Evolutionary conservation across 2,797 vertebrate species (phyloP).

Genomic region (Gephyroberyx darwinii): DNA sequence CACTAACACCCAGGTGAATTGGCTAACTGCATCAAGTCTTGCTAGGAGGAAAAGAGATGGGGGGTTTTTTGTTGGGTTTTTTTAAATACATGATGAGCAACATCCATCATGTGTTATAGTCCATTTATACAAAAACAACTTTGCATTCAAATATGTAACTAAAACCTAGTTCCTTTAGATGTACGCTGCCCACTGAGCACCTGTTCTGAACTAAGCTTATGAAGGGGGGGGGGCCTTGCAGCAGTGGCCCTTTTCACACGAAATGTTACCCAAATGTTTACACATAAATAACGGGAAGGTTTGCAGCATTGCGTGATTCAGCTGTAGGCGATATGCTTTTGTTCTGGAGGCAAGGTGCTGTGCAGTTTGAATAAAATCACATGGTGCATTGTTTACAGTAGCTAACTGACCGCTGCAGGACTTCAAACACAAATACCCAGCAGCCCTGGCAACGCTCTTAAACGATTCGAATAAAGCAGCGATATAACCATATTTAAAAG

Average conservation of each 20-base stretch:
- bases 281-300: conserved; percentile 15
- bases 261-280: background rate
- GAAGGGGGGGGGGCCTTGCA: background rate
- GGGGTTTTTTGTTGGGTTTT: no score
- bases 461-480: background rate
- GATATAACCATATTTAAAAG: background rate
- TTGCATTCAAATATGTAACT: no score
- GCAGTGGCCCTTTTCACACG: background rate
- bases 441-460: background rate
- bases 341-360: conserved; percentile 23
- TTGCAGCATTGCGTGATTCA: conserved; percentile 31
- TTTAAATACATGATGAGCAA: no score
- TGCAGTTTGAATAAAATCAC: conserved; percentile 60
- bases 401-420: conserved; percentile 40
- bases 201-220: background rate
- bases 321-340: background rate
- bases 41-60: background rate
- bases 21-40: background rate
- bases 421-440: background rate
- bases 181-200: background rate
- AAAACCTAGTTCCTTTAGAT: no score
- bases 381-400: conserved; percentile 74
- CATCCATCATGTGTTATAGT: no score
- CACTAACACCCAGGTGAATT: background rate
- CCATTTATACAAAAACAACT: no score